phyloP scores from a whole-genome alignment of 1,140 invertebrate genomes.

The Thalassaphorura encarpata region DNA sequence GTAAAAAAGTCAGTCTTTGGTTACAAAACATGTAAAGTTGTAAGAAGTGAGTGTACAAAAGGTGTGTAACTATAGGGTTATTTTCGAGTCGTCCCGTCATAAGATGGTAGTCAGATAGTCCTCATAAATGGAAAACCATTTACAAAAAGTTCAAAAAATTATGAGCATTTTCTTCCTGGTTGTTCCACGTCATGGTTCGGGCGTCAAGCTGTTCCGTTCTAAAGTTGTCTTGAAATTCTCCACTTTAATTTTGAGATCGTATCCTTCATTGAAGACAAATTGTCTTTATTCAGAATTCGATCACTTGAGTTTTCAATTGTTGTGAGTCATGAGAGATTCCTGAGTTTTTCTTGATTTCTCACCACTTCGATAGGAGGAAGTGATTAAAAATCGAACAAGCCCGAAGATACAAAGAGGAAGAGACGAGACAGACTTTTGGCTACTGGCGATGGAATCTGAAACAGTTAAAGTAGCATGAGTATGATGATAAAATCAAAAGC shows the following conservation, averaged over 20 bases:
- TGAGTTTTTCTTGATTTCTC: conserved; percentile 10
- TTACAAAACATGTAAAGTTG: conserved; percentile 31
- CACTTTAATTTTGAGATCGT: neutral
- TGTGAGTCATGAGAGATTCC: conserved; percentile 6
- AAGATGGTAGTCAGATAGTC: conserved; percentile 7
- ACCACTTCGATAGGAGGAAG: neutral
- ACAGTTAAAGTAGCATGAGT: no score
- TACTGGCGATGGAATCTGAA: conserved; percentile 26
- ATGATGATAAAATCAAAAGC: no score
- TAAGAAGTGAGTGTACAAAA: conserved; percentile 27
- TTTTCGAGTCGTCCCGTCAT: conserved; percentile 17
- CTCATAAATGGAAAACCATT: conserved; percentile 17
- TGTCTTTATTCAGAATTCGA: neutral
- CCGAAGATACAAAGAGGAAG: conserved; percentile 22
- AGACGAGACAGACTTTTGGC: conserved; percentile 31
- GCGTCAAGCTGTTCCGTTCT: no score
- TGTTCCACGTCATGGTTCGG: conserved; percentile 23
- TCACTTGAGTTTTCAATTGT: neutral
- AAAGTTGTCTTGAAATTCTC: conserved; percentile 12
- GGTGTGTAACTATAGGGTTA: neutral
- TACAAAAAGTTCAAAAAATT: conserved; percentile 25
- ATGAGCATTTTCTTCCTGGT: conserved; percentile 22
- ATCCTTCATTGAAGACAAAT: no score
- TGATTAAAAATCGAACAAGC: conserved; percentile 9
- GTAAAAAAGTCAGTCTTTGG: conserved; percentile 32